Base-by-base conservation (phyloP, 2,113 vertebrate species). In the Larimichthys polyactis region DNA sequence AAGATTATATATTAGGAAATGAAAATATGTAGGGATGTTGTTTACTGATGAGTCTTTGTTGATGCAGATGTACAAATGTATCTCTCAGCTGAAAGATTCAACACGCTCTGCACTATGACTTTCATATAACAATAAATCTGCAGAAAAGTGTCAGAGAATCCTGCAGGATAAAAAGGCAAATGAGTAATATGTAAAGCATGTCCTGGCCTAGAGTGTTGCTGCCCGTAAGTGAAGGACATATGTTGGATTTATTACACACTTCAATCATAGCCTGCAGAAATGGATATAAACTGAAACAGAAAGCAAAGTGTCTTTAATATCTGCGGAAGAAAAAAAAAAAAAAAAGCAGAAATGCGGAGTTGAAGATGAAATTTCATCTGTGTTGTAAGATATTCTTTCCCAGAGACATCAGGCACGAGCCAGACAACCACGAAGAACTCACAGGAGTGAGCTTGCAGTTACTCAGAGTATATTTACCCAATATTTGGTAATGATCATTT, bases 331-430 rank as follows among this genome's bases (percentile, higher is more conserved):
- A 44, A 20, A 40, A 11, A 36, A 70, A 72, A 87, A 82, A 48
- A 1, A 20, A n/a, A 40, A 40, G 36, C 20, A 64, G 48, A 89
- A 87, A 48, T 59, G 71, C 80, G 71, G 62, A 78, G 11, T 8
- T 16, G 27, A 52, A 86, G 81, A 91, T 91, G 75, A 94, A 90
- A 93, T 89, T 92, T 90, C 79, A 89, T 91, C 81, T 62, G 55
- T 67, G 83, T 86, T 90, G 92, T 75, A 90, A 90, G 73, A 87
- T 90, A 68, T 82, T 82, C 54, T 59, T 70, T 82, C 57, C 75
- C 14, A 5, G 78, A 90, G 89, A 92, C 83, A 60, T 70, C 62
- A 49, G 49, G 83, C 82, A 81, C 22, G 73, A 85, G 78, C 60
- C 87, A 91, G 90, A 89, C 84, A 20, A 83, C 88, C 87, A 79